A percentile compares a stretch with the other conserved stretches of the same genome.
Evolutionary conservation across 1,140 invertebrate species (phyloP).

Genomic region (Papilio glaucus): DNA sequence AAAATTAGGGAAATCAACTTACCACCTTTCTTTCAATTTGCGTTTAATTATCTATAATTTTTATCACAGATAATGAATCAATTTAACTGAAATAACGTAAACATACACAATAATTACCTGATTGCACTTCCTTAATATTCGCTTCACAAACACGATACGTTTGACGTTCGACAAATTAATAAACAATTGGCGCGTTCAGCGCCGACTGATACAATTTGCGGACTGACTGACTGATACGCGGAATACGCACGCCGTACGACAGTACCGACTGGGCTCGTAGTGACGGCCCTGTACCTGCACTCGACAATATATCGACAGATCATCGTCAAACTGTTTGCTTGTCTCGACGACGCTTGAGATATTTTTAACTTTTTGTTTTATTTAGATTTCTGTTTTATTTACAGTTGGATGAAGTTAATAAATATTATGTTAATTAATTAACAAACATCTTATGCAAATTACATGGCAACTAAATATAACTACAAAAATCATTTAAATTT

Average conservation of each 20-base stretch:
- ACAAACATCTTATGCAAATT: not conserved
- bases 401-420: not conserved
- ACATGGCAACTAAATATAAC: not conserved
- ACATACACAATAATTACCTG: constrained; percentile 16
- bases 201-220: constrained; percentile 5
- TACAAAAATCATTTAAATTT: not conserved
- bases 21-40: not conserved
- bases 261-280: not conserved
- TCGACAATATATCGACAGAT: constrained; percentile 23
- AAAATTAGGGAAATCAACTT: not conserved
- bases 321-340: not conserved
- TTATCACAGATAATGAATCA: not conserved
- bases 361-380: constrained; percentile 3
- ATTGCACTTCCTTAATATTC: not conserved
- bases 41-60: not conserved
- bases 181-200: constrained; percentile 14
- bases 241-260: not conserved
- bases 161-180: constrained; percentile 14
- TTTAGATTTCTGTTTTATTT: not conserved
- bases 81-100: not conserved
- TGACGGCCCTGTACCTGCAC: not conserved
- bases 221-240: constrained; percentile 17
- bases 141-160: not conserved
- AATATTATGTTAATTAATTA: not conserved
- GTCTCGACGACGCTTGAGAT: not conserved